phyloP scores from a whole-genome alignment of 2,888 invertebrate genomes.

The Conistra vaccinii region DNA sequence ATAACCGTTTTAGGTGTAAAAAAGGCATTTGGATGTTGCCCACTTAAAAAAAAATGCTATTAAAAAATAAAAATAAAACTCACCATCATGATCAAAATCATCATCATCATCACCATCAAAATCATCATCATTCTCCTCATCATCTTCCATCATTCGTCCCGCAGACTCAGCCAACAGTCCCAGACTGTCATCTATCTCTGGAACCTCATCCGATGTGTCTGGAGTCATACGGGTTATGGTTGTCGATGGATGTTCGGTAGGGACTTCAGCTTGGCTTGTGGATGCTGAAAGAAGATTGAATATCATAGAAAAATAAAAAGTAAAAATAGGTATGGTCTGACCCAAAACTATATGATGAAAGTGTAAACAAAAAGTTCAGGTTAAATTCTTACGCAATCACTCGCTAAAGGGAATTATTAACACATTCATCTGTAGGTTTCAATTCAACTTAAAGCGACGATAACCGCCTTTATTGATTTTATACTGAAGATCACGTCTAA shows the following conservation, averaged over 20 bases:
- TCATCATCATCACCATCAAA: constrained; percentile 79
- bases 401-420: too few species aligned
- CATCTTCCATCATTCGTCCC: constrained; percentile 81
- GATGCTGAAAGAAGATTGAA: constrained; percentile 11
- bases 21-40: too few species aligned
- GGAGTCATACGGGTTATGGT: constrained; percentile 43
- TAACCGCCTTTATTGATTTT: too few species aligned
- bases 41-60: too few species aligned
- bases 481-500: too few species aligned
- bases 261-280: neutral
- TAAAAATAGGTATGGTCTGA: neutral
- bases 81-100: constrained; percentile 75
- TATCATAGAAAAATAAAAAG: neutral
- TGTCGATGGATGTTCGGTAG: neutral
- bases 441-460: too few species aligned
- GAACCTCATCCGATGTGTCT: constrained; percentile 68
- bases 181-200: constrained; percentile 80
- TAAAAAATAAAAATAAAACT: neutral
- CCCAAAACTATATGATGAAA: neutral
- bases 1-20: too few species aligned
- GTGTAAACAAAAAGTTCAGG: too few species aligned
- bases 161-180: constrained; percentile 85
- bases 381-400: too few species aligned
- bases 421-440: too few species aligned
- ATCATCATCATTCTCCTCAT: constrained; percentile 80